These are phyloP conservation scores for Phania funesta DNA, from an alignment of 2,888 invertebrate species.

Conservation along the genomic window DNA sequence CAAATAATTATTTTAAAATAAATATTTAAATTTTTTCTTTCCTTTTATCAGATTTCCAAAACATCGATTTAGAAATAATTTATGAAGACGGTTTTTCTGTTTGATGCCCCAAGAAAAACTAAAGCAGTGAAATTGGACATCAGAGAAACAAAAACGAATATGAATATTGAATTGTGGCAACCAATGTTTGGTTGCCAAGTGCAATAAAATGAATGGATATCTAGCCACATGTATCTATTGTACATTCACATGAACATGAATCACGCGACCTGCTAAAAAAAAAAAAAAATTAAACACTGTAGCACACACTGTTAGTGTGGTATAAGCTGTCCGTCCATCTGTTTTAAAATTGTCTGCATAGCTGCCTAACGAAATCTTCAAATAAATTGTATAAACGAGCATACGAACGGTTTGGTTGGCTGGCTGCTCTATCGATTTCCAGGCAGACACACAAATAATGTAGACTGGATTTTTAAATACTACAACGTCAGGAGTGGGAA, in stretches of 20 bases:
- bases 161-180: constrained; percentile 34
- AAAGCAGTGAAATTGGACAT: constrained; percentile 9
- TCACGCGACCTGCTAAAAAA: constrained; percentile 58
- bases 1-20: no score
- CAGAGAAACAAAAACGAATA: background rate
- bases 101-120: constrained; percentile 18
- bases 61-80: background rate
- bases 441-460: constrained; percentile 22
- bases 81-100: background rate
- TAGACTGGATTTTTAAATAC: constrained; percentile 38
- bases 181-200: constrained; percentile 53
- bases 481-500: constrained; percentile 9
- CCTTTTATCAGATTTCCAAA: no score
- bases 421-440: constrained; percentile 54
- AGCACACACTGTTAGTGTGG: constrained; percentile 1
- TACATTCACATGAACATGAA: constrained; percentile 49
- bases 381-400: constrained; percentile 27
- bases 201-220: constrained; percentile 29
- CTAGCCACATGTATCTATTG: constrained; percentile 28
- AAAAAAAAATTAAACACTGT: background rate
- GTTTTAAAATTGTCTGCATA: constrained; percentile 35
- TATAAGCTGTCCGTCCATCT: constrained; percentile 25
- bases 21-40: no score
- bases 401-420: constrained; percentile 10
- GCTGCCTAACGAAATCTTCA: constrained; percentile 39